phyloP scores from a whole-genome alignment of 2,113 vertebrate genomes.

The Notarius quadriscutis region DNA sequence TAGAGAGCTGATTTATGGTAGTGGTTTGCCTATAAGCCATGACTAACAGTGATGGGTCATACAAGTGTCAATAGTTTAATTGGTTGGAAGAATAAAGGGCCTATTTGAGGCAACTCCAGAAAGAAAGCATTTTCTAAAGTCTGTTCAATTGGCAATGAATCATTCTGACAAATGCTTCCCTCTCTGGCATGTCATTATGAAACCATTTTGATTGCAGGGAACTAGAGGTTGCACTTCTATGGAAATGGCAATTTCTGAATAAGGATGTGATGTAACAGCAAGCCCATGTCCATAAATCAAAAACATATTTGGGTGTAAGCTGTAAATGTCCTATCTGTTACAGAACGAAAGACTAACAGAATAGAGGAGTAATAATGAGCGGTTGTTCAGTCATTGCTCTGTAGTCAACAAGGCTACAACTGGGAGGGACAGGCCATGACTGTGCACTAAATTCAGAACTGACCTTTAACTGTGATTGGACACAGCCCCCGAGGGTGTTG shows the following conservation, averaged over 20 bases:
- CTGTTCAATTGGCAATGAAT: constrained; percentile 66
- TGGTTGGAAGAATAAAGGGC: constrained; percentile 31
- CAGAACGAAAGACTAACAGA: constrained; percentile 42
- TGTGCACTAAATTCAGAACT: constrained; percentile 48
- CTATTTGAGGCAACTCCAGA: constrained; percentile 25
- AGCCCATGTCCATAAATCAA: not conserved
- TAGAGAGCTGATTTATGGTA: constrained; percentile 3
- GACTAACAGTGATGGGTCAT: constrained; percentile 33
- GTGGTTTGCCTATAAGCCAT: constrained; percentile 29
- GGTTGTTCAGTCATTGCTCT: constrained; percentile 26
- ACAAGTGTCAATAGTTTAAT: constrained; percentile 48
- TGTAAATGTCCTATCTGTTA: not conserved
- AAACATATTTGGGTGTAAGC: not conserved
- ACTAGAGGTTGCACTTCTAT: constrained; percentile 4
- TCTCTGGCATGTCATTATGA: constrained; percentile 5
- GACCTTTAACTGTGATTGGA: constrained; percentile 52
- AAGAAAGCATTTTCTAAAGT: constrained; percentile 50
- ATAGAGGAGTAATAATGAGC: constrained; percentile 3
- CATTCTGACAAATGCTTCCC: constrained; percentile 61
- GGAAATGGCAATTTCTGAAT: constrained; percentile 1
- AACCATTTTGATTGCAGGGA: constrained; percentile 15
- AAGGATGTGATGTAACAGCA: constrained; percentile 11
- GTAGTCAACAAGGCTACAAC: constrained; percentile 23
- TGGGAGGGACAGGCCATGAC: constrained; percentile 44
- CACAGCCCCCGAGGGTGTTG: constrained; percentile 44